Percentiles rank a stretch among this genome's conserved stretches.
These are phyloP conservation scores for Venusia cambrica DNA, from an alignment of 2,888 invertebrate genomes.

Conservation along the genomic window DNA sequence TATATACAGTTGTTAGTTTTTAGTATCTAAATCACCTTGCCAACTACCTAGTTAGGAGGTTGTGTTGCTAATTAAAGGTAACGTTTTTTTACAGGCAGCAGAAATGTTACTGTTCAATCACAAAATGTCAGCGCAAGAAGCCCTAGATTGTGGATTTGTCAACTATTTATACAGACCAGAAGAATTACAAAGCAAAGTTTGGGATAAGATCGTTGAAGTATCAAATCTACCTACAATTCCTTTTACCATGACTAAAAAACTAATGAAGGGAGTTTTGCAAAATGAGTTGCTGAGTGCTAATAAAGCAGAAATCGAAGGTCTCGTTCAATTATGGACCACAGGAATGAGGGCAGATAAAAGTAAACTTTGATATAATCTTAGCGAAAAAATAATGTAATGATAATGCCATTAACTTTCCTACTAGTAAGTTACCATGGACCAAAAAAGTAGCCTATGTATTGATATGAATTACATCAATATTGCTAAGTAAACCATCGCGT, in stretches of 20 bases:
- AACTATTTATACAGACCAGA: slow-evolving; percentile 87
- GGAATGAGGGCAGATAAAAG: slow-evolving; percentile 52
- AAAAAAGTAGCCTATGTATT: too few species aligned
- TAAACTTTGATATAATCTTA: too few species aligned
- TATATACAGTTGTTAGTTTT: too few species aligned
- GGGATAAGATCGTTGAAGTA: slow-evolving; percentile 78
- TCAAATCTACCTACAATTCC: slow-evolving; percentile 79
- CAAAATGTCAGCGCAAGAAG: slow-evolving; percentile 90
- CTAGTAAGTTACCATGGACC: too few species aligned
- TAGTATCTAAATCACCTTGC: too few species aligned
- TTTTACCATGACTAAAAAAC: slow-evolving; percentile 85
- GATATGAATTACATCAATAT: too few species aligned
- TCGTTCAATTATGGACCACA: slow-evolving; percentile 83
- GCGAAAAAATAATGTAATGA: too few species aligned
- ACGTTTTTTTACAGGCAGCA: slow-evolving; percentile 63
- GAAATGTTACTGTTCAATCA: slow-evolving; percentile 86
- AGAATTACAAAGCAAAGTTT: slow-evolving; percentile 81
- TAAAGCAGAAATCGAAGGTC: slow-evolving; percentile 83
- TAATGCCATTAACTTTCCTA: too few species aligned
- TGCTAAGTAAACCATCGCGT: too few species aligned
- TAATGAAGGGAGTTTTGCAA: slow-evolving; percentile 83
- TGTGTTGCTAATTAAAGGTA: background rate
- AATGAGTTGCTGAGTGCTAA: slow-evolving; percentile 84
- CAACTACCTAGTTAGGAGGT: too few species aligned
- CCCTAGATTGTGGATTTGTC: slow-evolving; percentile 88